phyloP scores from a whole-genome alignment of 2,888 invertebrate species.

The Melipona beecheii region DNA sequence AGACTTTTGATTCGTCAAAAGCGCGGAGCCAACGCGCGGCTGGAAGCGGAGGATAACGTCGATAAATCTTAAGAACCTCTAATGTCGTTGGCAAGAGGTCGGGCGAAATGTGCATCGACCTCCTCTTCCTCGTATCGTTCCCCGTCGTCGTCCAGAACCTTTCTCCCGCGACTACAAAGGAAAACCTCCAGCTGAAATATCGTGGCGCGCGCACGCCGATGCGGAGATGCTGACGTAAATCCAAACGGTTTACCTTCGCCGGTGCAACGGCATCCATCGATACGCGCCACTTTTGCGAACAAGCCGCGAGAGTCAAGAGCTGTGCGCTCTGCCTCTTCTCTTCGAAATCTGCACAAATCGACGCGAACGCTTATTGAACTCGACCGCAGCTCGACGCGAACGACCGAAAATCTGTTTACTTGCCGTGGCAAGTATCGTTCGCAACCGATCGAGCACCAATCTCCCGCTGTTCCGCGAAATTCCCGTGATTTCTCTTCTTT shows the following conservation, averaged over 20 bases:
- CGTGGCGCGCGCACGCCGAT: slow-evolving; percentile 7
- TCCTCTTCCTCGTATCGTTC: background rate
- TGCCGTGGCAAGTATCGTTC: too few species aligned
- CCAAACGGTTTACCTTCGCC: slow-evolving; percentile 38
- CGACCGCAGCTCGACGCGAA: slow-evolving; percentile 27
- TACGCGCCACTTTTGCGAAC: slow-evolving; percentile 44
- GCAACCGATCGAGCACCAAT: background rate
- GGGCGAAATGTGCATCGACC: background rate
- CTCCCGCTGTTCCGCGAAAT: background rate
- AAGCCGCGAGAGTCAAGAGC: slow-evolving; percentile 41
- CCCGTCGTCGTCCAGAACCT: background rate
- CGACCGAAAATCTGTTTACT: slow-evolving; percentile 43
- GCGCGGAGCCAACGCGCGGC: background rate
- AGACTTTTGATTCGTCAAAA: background rate
- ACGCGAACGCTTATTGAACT: slow-evolving; percentile 48
- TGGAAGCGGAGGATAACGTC: background rate
- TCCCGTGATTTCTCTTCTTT: background rate
- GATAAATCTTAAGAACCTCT: background rate
- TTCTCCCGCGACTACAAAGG: slow-evolving; percentile 7
- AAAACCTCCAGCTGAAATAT: slow-evolving; percentile 30
- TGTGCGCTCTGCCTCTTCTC: slow-evolving; percentile 43
- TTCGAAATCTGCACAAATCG: slow-evolving; percentile 54
- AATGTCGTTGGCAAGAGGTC: background rate
- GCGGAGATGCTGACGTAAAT: slow-evolving; percentile 2
- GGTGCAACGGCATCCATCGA: slow-evolving; percentile 26